Conservation (phyloP, 2,113 vertebrate species). For the Stictonetta naevosa region DNA sequence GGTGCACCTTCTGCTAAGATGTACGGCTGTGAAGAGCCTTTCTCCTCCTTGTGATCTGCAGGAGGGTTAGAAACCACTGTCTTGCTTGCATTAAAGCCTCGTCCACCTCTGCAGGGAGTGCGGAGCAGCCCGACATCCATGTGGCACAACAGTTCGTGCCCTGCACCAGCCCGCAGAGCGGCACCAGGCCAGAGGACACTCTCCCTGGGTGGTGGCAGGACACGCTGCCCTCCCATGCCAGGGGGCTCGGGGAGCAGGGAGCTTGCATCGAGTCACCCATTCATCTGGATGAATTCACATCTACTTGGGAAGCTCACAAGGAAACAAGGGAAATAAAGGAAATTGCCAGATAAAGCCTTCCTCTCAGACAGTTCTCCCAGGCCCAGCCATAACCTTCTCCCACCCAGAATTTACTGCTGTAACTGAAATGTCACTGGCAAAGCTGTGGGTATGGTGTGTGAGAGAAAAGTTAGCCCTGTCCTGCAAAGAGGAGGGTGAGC, state of each 20-base stretch:
- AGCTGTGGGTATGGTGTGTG: not conserved
- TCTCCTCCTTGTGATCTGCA: not conserved
- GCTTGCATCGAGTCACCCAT: not conserved
- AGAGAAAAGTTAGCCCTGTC: not conserved
- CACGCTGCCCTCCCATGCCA: rapidly evolving
- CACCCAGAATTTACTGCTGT: not conserved
- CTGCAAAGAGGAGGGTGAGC: not conserved
- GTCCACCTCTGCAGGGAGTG: rapidly evolving
- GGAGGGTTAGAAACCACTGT: not conserved
- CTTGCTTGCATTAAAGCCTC: not conserved
- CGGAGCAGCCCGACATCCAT: not conserved
- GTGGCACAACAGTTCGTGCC: rapidly evolving
- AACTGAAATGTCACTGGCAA: rapidly evolving
- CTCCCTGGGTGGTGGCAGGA: not conserved
- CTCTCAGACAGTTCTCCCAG: not conserved
- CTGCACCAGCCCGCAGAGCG: not conserved
- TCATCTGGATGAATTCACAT: not conserved
- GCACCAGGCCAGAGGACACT: not conserved
- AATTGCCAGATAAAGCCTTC: not conserved
- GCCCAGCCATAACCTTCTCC: not conserved
- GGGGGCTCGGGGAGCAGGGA: rapidly evolving
- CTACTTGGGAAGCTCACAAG: not conserved
- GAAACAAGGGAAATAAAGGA: not conserved
- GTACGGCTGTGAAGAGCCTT: not conserved
- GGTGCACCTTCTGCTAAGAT: not conserved